These are phyloP conservation scores for Myotis myotis DNA, from an alignment of 2,797 vertebrate genomes.

Conservation along the genomic window DNA sequence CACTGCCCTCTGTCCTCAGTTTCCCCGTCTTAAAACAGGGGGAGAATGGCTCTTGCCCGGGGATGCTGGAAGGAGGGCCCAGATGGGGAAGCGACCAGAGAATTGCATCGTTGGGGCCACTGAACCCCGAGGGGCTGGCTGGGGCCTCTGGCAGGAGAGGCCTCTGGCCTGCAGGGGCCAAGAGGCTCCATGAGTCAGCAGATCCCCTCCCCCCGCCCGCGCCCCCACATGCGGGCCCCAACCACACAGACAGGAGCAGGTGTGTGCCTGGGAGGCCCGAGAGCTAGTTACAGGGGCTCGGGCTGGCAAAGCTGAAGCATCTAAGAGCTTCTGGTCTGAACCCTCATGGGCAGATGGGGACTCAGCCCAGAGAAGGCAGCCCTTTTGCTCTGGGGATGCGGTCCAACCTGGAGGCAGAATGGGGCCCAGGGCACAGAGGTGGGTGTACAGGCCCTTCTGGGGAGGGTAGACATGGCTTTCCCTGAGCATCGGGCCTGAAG, in stretches of 20 bases:
- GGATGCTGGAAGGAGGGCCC: neutral
- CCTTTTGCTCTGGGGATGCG: neutral
- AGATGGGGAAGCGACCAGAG: neutral
- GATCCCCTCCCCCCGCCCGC: too few species aligned
- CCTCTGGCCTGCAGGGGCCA: neutral
- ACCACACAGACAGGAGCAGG: conserved; percentile 59
- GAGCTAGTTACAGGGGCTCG: neutral
- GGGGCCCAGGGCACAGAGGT: neutral
- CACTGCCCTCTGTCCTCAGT: neutral
- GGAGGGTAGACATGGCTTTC: neutral
- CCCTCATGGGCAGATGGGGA: neutral
- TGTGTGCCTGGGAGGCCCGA: neutral
- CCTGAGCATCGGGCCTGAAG: neutral
- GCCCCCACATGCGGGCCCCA: neutral
- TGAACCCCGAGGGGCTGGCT: neutral
- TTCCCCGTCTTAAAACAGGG: neutral
- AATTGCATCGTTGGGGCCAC: neutral
- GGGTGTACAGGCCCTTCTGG: neutral
- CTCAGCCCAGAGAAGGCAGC: neutral
- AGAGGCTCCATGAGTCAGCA: conserved; percentile 25
- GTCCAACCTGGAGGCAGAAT: neutral
- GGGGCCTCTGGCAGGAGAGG: neutral
- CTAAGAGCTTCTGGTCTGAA: neutral
- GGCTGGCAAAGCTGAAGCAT: neutral
- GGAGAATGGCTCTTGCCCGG: neutral